Evolutionary conservation across 2,888 invertebrate genomes (phyloP).

Genomic region (Cacoxenus indagator): DNA sequence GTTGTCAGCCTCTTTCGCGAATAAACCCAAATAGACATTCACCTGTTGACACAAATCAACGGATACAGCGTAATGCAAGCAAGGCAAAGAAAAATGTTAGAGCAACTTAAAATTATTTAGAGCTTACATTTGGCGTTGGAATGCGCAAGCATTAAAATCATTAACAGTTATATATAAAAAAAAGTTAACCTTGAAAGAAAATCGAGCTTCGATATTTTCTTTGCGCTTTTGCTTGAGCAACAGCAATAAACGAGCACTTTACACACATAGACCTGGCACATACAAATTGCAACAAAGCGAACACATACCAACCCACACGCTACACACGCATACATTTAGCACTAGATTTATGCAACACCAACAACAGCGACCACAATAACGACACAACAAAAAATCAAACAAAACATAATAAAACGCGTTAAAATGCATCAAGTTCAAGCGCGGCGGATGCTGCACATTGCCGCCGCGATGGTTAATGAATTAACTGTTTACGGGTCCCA

Average conservation of each 20-base stretch:
- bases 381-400: too few relatives aligned
- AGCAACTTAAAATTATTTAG: neutral
- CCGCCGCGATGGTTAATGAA: too few relatives aligned
- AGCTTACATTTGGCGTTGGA: neutral
- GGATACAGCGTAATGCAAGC: too few relatives aligned
- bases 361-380: too few relatives aligned
- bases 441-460: too few relatives aligned
- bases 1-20: constrained; percentile 50
- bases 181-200: constrained; percentile 47
- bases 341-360: neutral
- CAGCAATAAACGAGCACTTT: neutral
- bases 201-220: constrained; percentile 22
- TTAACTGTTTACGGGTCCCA: too few relatives aligned
- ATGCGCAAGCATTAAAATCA: neutral
- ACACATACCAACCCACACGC: neutral
- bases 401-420: too few relatives aligned
- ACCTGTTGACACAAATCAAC: too few relatives aligned
- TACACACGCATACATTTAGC: neutral
- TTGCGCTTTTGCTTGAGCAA: neutral
- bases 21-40: constrained; percentile 60
- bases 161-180: constrained; percentile 5
- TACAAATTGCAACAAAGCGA: neutral
- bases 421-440: too few relatives aligned
- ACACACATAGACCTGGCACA: neutral
- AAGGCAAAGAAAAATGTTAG: neutral